A percentile compares a stretch with the other conserved stretches of the same genome.
Conservation (phyloP, 2,113 vertebrate genomes). For the Osmerus mordax region DNA sequence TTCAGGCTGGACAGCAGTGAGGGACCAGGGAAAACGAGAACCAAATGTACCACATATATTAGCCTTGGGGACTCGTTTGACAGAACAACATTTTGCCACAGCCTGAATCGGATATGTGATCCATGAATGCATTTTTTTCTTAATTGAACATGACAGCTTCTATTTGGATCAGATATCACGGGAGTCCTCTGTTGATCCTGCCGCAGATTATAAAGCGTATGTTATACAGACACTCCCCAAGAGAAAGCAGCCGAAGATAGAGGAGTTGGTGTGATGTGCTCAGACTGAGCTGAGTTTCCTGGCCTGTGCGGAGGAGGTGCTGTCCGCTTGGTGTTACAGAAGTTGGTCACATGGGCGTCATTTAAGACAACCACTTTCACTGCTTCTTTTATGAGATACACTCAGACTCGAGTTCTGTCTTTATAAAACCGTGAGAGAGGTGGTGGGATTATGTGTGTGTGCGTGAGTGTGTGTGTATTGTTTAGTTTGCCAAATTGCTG, state of each 20-base stretch:
- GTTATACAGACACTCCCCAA: constrained; percentile 45
- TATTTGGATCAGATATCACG: constrained; percentile 38
- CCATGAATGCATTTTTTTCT: constrained; percentile 40
- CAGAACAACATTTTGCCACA: constrained; percentile 43
- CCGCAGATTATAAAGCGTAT: constrained; percentile 27
- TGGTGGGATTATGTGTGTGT: neutral
- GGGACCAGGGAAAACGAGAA: constrained; percentile 44
- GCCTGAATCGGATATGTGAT: constrained; percentile 48
- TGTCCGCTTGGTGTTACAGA: constrained; percentile 42
- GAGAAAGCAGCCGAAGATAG: constrained; percentile 50
- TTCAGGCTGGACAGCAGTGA: constrained; percentile 49
- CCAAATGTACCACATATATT: constrained; percentile 30
- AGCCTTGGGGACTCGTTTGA: constrained; percentile 46
- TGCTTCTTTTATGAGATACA: constrained; percentile 36
- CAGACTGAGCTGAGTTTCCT: constrained; percentile 44
- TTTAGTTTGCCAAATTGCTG: constrained; percentile 17
- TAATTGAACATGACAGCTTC: constrained; percentile 56
- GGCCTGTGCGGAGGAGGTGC: constrained; percentile 48
- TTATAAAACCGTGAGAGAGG: constrained; percentile 12
- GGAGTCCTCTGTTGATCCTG: constrained; percentile 31
- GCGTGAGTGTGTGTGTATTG: constrained; percentile 9
- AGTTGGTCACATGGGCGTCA: constrained; percentile 53
- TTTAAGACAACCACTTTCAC: constrained; percentile 44
- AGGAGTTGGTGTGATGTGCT: constrained; percentile 48
- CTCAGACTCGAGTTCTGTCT: constrained; percentile 15